Base-by-base conservation (phyloP, 2,113 vertebrate genomes). In the Pluvialis apricaria region DNA sequence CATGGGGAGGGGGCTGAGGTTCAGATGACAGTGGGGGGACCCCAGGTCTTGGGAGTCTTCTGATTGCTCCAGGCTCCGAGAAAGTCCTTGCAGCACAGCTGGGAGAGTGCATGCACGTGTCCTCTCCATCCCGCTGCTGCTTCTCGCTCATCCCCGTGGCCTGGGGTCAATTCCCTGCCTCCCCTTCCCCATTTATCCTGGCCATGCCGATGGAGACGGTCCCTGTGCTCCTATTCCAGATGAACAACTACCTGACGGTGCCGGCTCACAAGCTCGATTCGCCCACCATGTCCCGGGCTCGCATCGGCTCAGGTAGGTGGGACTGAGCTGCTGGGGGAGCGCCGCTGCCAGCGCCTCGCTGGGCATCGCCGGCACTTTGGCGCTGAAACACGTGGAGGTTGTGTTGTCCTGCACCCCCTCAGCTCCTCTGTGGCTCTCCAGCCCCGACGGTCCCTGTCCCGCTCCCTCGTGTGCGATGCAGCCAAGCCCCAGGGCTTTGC, bases 171-270 rank as follows among this genome's bases (percentile, higher is more conserved):
- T 42, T 72, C 87, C 73, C 60, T 64, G 29, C 70, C 42, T 38
- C 60, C 54, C 57, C 58, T 51, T 51, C 86, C 85, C 95, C 40
- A 0, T 14, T 21, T 21, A 5, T 44, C 49, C 36, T 15, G 15
- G 32, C 14, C 26, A 0, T 0, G 17, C 44, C 0, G 0, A 3
- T 36, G 40, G 51, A 76, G 32, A 72, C 3, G 0, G 0, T 36
- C 58, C 75, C 61, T 49, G 22, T 21, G 5, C 15, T 92, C 82
- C 16, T 1, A 5, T 95, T 97, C 15, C 65, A 98, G 98, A 99
- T 99, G 95, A 99, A 97, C 91, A 99, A 99, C 97, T 99, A 99
- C 98, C 98, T 99, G 98, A 99, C 99, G 0, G 99, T 99, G 81
- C 99, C 99, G 0, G 97, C 98, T 5, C 98, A 98, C 86, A 97